phyloP scores from a whole-genome alignment of 2,797 vertebrate genomes.

The Oceanodroma leucorhoa region DNA sequence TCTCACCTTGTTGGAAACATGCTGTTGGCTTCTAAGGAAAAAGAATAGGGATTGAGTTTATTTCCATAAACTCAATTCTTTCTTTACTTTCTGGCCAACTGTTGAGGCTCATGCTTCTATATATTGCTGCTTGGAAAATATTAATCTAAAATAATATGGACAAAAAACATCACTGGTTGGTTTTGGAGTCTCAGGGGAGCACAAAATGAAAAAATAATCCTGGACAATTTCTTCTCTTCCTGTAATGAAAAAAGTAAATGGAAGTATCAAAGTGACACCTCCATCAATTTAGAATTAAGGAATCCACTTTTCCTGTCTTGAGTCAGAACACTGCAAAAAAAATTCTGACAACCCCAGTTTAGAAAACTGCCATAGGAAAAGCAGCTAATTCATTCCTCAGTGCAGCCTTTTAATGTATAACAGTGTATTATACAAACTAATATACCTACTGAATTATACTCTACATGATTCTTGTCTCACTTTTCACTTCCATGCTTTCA shows the following conservation, averaged over 20 bases:
- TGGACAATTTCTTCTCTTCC: conserved; percentile 7
- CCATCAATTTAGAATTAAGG: conserved; percentile 43
- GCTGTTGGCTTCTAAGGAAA: background rate
- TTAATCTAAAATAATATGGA: background rate
- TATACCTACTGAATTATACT: background rate
- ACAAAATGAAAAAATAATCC: conserved; percentile 3
- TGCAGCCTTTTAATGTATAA: background rate
- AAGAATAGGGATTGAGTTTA: background rate
- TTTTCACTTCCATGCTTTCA: background rate
- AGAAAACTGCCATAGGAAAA: conserved; percentile 8
- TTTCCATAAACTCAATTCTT: background rate
- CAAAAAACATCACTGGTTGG: background rate
- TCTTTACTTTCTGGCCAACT: background rate
- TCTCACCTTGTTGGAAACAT: background rate
- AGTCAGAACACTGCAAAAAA: conserved; percentile 22
- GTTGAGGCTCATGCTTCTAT: background rate
- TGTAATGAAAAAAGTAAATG: conserved; percentile 46
- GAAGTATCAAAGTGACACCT: conserved; percentile 29
- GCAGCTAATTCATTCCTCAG: background rate
- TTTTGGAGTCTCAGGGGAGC: background rate
- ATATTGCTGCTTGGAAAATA: background rate
- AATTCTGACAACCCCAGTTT: conserved; percentile 37
- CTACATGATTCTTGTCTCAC: background rate
- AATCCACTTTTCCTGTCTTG: conserved; percentile 16
- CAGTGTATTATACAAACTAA: background rate